Conservation (phyloP, 2,888 invertebrate species). For the Cheilosia variabilis region DNA sequence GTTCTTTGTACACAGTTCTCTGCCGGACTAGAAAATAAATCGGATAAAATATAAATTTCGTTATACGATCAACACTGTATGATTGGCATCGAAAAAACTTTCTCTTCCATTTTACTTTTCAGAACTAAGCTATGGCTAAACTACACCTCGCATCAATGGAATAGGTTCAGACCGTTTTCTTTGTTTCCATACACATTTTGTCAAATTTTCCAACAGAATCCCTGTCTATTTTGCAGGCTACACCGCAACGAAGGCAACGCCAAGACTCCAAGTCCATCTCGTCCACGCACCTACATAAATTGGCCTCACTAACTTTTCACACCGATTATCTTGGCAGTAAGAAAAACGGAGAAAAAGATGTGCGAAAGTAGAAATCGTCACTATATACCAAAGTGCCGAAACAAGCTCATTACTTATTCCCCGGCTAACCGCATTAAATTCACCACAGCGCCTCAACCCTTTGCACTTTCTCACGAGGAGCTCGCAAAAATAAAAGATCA, state of each 20-base stretch:
- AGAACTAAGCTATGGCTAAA: too few relatives aligned
- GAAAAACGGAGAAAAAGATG: slow-evolving; percentile 21
- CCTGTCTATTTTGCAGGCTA: not conserved
- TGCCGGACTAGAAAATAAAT: too few relatives aligned
- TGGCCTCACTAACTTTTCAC: slow-evolving; percentile 2
- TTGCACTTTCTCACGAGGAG: slow-evolving; percentile 74
- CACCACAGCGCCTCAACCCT: slow-evolving; percentile 58
- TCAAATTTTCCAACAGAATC: not conserved
- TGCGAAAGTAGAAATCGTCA: slow-evolving; percentile 68
- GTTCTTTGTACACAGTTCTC: too few relatives aligned
- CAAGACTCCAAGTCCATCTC: not conserved
- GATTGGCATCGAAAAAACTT: too few relatives aligned
- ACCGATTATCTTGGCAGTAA: slow-evolving; percentile 6
- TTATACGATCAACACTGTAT: too few relatives aligned
- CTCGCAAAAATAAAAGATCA: slow-evolving; percentile 55
- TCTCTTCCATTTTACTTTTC: too few relatives aligned
- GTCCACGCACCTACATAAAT: not conserved
- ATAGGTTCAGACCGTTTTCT: too few relatives aligned
- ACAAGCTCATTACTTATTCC: slow-evolving; percentile 74
- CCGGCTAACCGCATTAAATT: slow-evolving; percentile 67
- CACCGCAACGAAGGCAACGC: not conserved
- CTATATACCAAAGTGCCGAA: slow-evolving; percentile 56
- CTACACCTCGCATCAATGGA: too few relatives aligned
- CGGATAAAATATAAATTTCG: too few relatives aligned
- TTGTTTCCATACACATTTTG: too few relatives aligned